Base-by-base conservation (phyloP, 2,888 invertebrate species). In the Habrosyne pyritoides region DNA sequence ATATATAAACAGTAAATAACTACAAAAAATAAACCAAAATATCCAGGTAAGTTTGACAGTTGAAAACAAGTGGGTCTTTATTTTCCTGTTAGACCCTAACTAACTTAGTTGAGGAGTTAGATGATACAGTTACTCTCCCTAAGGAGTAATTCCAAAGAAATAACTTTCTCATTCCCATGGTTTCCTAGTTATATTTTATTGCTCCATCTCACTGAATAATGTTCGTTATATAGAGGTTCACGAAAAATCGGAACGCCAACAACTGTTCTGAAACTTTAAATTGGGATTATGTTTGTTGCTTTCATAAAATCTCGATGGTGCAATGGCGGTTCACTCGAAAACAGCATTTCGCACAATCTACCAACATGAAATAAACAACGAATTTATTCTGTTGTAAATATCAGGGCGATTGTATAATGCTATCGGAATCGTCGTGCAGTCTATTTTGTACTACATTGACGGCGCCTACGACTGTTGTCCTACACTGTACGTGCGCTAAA, bases 191-290 rank as follows among this genome's bases (percentile, higher is more conserved):
- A 64, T 80, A 66, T 73, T 78, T 80, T 79, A 81, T 77, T 71
- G 63, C 69, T 66, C 65, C 61, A 71, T 70, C 66, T 56, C 61
- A 59, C 61, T 72, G 74, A 79, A 69, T 76, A 73, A 79, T 70
- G 73, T 62, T 69, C 60, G 61, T 57, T 63, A 62, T 62, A 63
- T 58, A 61, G 53, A 56, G 56, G 62, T 66, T 65, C 59, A 58
- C 54, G 56, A 69, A 67, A 73, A 71, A 73, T 69, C 52, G 69
- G 58, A 54, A 56, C 59, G 59, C 63, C 68, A 75, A 74, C 73
- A 75, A 75, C 67, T 60, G 63, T 72, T 73, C 54, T 30, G 51
- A 59, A 80, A 82, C 73, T 80, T 81, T 75, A 75, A 82, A 83
- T 82, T 79, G 73, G 71, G 57, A 59, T 60, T 62, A 61, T 60